Percentiles rank a stretch among this genome's conserved stretches.
These are phyloP conservation scores for Odontothrips loti DNA, from an alignment of 2,888 invertebrate species.

Conservation along the genomic window DNA sequence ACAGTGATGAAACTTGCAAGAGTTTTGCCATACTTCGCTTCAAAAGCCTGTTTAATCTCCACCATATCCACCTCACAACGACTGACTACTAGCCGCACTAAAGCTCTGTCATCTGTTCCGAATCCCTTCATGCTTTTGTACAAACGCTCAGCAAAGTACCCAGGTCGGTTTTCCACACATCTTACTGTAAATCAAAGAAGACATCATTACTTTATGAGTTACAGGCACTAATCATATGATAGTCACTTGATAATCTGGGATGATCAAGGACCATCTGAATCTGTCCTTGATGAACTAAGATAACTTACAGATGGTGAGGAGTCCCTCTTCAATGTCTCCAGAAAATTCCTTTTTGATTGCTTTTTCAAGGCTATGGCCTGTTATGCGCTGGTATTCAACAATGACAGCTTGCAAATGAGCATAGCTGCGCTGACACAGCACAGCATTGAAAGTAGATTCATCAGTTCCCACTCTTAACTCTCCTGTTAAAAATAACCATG, in stretches of 20 bases:
- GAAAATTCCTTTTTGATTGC: slow-evolving; percentile 81
- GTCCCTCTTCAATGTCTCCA: slow-evolving; percentile 72
- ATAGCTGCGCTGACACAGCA: slow-evolving; percentile 73
- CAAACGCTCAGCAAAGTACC: slow-evolving; percentile 81
- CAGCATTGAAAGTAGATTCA: slow-evolving; percentile 78
- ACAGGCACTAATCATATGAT: too few relatives aligned
- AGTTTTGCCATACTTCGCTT: slow-evolving; percentile 66
- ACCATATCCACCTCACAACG: slow-evolving; percentile 80
- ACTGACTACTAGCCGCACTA: slow-evolving; percentile 80
- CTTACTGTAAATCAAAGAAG: slow-evolving; percentile 54
- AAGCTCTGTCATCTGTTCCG: slow-evolving; percentile 80
- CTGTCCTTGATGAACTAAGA: not conserved
- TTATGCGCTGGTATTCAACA: slow-evolving; percentile 68
- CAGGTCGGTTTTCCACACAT: slow-evolving; percentile 71
- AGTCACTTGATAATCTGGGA: not conserved
- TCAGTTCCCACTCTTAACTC: slow-evolving; percentile 70
- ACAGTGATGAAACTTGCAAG: slow-evolving; percentile 78
- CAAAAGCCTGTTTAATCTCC: slow-evolving; percentile 76
- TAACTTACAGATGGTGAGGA: slow-evolving; percentile 64
- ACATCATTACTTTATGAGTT: not conserved
- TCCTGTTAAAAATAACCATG: slow-evolving; percentile 44
- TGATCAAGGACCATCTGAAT: slow-evolving; percentile 13
- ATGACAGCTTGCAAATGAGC: slow-evolving; percentile 60
- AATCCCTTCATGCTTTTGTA: slow-evolving; percentile 85
- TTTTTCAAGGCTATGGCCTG: slow-evolving; percentile 73